These are phyloP conservation scores for Ennomos fuscantarius DNA, from an alignment of 2,888 invertebrate species.

Conservation along the genomic window DNA sequence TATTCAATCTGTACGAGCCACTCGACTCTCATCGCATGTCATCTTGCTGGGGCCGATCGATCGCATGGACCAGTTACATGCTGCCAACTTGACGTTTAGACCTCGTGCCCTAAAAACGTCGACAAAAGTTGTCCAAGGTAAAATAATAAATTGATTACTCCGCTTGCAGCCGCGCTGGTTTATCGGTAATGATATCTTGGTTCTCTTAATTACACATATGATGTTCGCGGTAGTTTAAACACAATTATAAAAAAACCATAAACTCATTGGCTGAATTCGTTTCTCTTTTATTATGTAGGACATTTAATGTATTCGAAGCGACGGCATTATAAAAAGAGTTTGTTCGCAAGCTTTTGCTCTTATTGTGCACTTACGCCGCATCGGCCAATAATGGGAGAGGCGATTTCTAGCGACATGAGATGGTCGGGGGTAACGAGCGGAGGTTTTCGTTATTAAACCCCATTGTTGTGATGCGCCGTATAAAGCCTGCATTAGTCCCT, in stretches of 20 bases:
- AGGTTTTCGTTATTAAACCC: slow-evolving; percentile 71
- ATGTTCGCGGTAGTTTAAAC: slow-evolving; percentile 47
- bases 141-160: slow-evolving; percentile 43
- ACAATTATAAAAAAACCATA: slow-evolving; percentile 33
- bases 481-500: slow-evolving; percentile 64
- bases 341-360: slow-evolving; percentile 57
- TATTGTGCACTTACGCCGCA: slow-evolving; percentile 61
- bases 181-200: slow-evolving; percentile 46
- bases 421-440: slow-evolving; percentile 69
- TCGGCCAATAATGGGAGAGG: slow-evolving; percentile 65
- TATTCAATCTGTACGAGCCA: slow-evolving; percentile 70
- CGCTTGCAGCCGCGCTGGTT: slow-evolving; percentile 31
- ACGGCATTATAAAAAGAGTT: slow-evolving; percentile 31
- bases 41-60: slow-evolving; percentile 47
- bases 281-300: slow-evolving; percentile 28
- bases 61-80: slow-evolving; percentile 50
- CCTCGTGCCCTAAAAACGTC: slow-evolving; percentile 55
- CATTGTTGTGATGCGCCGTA: slow-evolving; percentile 74
- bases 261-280: slow-evolving; percentile 34
- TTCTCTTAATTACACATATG: slow-evolving; percentile 48
- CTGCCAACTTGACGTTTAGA: slow-evolving; percentile 54
- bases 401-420: slow-evolving; percentile 68
- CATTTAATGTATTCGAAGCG: slow-evolving; percentile 16
- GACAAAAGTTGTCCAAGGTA: slow-evolving; percentile 34
- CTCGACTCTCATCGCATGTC: slow-evolving; percentile 61